Evolutionary conservation across 2,113 vertebrate species (phyloP), one percentile per base, ranked within the genome.

Genomic region (Tamias sibiricus): DNA sequence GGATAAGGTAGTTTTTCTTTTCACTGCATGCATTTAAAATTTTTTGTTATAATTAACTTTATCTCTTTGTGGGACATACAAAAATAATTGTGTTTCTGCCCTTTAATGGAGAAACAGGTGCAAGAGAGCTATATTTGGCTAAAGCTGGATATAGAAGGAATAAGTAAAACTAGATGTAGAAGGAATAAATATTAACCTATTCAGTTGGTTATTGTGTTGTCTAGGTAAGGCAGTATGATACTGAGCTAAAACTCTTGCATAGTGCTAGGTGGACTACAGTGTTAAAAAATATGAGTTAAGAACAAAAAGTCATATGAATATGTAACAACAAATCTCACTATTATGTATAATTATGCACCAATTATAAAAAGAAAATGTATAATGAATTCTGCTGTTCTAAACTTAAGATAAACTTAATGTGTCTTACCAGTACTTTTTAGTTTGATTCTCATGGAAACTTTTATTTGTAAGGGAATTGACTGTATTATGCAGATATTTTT

Each of bases 91-190:
- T 87, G 66, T 75, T 83, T 94, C 54, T 94, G 37, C 59, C 59
- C 77, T 93, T 88, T 89, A 83, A 90, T 79, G 62, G 54, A 96
- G 75, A 83, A 95, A 87, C 96, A 97, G 95, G 57, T 95, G 72
- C 72, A 96, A 71, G 66, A 94, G 71, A 80, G 37, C 81, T 87
- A 71, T 93, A 66, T 89, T 90, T 95, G 86, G n/a, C 74, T 42
- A 85, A 83, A 94, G 83, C 40, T 44, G 82, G 68, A 59, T 57
- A 22, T 57, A 57, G 54, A 57, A 57, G 54, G 14, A 52, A 52
- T 52, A 52, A 52, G 52, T 52, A 52, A 57, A 57, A 20, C 54
- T 57, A 8, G 54, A 19, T 72, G 62, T 77, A 81, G 74, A 69
- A 28, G n/a, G 59, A 42, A 64, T 54, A 75, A 77, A 79, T 75